A percentile compares a stretch with the other conserved stretches of the same genome.
phyloP scores from a whole-genome alignment of 2,113 vertebrate species.

The Lepisosteus oculatus region DNA sequence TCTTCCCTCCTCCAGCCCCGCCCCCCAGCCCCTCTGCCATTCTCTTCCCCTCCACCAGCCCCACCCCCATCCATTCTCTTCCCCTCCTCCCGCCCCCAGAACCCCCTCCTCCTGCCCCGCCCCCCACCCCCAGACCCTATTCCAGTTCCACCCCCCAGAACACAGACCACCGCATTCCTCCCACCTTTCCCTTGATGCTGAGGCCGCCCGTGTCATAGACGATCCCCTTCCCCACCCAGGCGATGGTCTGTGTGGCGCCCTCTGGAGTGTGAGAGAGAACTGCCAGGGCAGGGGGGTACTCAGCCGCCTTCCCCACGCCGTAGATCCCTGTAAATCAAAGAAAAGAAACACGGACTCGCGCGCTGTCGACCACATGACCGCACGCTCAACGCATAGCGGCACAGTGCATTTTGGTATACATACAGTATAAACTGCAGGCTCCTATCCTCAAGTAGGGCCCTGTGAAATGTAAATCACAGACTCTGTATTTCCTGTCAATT shows the following conservation, averaged over 20 bases:
- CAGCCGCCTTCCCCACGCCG: constrained; percentile 91
- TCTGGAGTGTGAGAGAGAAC: constrained; percentile 89
- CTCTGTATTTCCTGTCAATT: too few species aligned
- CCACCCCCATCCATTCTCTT: not conserved
- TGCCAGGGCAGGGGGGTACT: constrained; percentile 85
- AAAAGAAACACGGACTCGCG: not conserved
- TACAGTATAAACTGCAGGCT: too few species aligned
- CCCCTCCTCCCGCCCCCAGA: not conserved
- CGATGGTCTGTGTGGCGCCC: constrained; percentile 93
- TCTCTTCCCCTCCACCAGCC: not conserved
- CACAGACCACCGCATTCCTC: not conserved
- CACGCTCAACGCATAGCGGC: too few species aligned
- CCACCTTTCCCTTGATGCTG: constrained; percentile 97
- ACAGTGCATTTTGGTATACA: too few species aligned
- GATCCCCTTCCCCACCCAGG: constrained; percentile 97
- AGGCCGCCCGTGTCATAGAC: constrained; percentile 97
- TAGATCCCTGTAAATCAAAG: constrained; percentile 77
- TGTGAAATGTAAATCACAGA: too few species aligned
- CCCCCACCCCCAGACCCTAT: too few species aligned
- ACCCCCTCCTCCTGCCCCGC: too few species aligned
- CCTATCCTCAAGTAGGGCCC: too few species aligned
- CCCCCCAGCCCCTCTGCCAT: too few species aligned
- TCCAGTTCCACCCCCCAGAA: not conserved
- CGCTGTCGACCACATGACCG: too few species aligned
- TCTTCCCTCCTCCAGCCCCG: not conserved